Conservation (phyloP, 2,888 invertebrate species). For the Scaptomyza parva region DNA sequence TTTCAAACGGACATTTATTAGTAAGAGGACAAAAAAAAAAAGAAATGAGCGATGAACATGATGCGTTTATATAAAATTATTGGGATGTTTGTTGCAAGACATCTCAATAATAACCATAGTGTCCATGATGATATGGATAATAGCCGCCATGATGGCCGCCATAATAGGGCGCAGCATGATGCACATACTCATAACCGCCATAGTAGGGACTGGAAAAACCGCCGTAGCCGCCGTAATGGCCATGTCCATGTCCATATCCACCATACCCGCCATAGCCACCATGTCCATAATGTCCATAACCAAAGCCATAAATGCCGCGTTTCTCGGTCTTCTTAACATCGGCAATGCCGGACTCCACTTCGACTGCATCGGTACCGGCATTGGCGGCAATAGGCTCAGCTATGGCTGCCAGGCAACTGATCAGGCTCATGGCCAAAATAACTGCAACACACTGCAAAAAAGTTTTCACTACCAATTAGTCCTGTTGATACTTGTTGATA, state of each 20-base stretch:
- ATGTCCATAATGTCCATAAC: slow-evolving; percentile 52
- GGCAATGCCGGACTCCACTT: slow-evolving; percentile 35
- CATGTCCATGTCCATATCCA: slow-evolving; percentile 58
- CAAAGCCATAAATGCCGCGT: slow-evolving; percentile 72
- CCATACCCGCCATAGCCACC: slow-evolving; percentile 57
- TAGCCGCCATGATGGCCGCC: slow-evolving; percentile 67
- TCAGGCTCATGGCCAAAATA: slow-evolving; percentile 54
- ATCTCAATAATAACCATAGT: slow-evolving; percentile 64
- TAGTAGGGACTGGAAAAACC: slow-evolving; percentile 59
- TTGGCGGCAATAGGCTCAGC: slow-evolving; percentile 59
- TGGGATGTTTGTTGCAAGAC: slow-evolving; percentile 12
- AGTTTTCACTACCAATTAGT: neutral
- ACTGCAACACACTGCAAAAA: slow-evolving; percentile 54
- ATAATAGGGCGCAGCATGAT: slow-evolving; percentile 62
- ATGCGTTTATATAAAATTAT: slow-evolving; percentile 34
- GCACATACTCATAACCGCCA: slow-evolving; percentile 66
- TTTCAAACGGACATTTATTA: slow-evolving; percentile 53
- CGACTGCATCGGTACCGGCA: slow-evolving; percentile 28
- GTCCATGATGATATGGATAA: slow-evolving; percentile 73
- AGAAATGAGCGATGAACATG: slow-evolving; percentile 35
- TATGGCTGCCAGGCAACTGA: slow-evolving; percentile 59
- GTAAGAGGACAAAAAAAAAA: slow-evolving; percentile 14
- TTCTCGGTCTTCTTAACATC: slow-evolving; percentile 74
- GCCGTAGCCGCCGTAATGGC: slow-evolving; percentile 53
- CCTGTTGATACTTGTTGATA: slow-evolving; percentile 11